Conservation (phyloP, 2,888 invertebrate species). For the Synanthedon formicaeformis region DNA sequence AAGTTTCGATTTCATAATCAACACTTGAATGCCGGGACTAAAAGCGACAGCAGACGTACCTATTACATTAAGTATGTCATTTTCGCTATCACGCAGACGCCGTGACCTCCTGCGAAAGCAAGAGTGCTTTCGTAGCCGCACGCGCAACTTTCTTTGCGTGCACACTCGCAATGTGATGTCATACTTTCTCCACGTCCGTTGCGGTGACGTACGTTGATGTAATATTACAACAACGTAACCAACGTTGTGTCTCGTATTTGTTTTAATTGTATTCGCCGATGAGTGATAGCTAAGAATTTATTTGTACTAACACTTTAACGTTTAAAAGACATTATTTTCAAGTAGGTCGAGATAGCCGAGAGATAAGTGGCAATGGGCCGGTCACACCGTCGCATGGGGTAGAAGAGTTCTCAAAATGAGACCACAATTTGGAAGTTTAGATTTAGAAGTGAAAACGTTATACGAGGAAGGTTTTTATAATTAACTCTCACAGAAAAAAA, state of each 20-base stretch:
- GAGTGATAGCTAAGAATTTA: no score
- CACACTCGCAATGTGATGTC: slow-evolving; percentile 43
- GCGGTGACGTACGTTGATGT: slow-evolving; percentile 50
- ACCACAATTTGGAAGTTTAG: no score
- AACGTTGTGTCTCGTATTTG: slow-evolving; percentile 14
- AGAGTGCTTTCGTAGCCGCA: slow-evolving; percentile 47
- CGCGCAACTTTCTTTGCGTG: slow-evolving; percentile 65
- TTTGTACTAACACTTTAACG: no score
- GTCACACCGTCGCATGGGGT: no score
- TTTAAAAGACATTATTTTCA: no score
- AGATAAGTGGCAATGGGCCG: no score
- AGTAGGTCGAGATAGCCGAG: no score
- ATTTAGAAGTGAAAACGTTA: no score
- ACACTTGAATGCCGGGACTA: slow-evolving; percentile 59
- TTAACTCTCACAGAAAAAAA: no score
- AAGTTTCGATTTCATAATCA: slow-evolving; percentile 56
- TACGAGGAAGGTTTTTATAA: no score
- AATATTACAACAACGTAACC: slow-evolving; percentile 41
- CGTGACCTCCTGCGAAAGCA: slow-evolving; percentile 60
- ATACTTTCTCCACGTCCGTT: slow-evolving; percentile 53
- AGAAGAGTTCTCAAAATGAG: no score
- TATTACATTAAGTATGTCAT: slow-evolving; percentile 41
- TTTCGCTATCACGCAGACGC: slow-evolving; percentile 65
- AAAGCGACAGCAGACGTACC: slow-evolving; percentile 42
- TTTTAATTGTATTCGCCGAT: no score